Evolutionary conservation across 1,140 invertebrate species (phyloP).

Genomic region (Macrotrachela quadricornifera): DNA sequence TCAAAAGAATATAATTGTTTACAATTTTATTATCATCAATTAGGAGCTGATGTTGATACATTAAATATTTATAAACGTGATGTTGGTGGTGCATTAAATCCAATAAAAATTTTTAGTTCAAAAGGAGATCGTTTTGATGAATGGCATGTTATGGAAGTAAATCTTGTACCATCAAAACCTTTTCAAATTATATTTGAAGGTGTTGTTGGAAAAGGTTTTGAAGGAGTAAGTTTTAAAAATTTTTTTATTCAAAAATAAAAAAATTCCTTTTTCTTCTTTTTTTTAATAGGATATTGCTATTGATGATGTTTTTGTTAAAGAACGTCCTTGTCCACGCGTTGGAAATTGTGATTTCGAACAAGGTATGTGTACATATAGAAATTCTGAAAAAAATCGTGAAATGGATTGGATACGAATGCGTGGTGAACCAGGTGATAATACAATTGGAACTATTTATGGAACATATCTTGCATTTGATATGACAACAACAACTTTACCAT

Average conservation of each 20-base stretch:
- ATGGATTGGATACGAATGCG: constrained; percentile 9
- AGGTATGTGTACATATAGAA: constrained; percentile 13
- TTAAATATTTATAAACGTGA: constrained; percentile 14
- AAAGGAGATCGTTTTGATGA: constrained; percentile 16
- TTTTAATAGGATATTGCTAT: constrained; percentile 19
- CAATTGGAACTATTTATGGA: constrained; percentile 11
- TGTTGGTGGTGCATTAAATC: constrained; percentile 7
- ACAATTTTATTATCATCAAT: constrained; percentile 53
- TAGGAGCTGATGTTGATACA: constrained; percentile 29
- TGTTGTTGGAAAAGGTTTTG: constrained; percentile 11
- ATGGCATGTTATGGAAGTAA: constrained; percentile 15
- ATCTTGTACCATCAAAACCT: constrained; percentile 4
- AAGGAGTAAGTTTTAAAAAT: neutral
- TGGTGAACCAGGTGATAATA: constrained; percentile 15
- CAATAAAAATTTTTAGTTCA: constrained; percentile 12
- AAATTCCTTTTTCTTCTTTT: neutral
- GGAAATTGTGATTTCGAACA: constrained; percentile 14
- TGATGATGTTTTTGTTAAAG: constrained; percentile 16
- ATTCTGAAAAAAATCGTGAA: constrained; percentile 5
- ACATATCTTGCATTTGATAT: constrained; percentile 14
- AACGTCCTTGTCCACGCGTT: constrained; percentile 9
- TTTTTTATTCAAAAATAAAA: too few relatives aligned
- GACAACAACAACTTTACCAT: neutral
- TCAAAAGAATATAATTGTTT: neutral
- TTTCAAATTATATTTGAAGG: constrained; percentile 10